Conservation (phyloP, 2,888 invertebrate species). For the Boloria euphrosyne region DNA sequence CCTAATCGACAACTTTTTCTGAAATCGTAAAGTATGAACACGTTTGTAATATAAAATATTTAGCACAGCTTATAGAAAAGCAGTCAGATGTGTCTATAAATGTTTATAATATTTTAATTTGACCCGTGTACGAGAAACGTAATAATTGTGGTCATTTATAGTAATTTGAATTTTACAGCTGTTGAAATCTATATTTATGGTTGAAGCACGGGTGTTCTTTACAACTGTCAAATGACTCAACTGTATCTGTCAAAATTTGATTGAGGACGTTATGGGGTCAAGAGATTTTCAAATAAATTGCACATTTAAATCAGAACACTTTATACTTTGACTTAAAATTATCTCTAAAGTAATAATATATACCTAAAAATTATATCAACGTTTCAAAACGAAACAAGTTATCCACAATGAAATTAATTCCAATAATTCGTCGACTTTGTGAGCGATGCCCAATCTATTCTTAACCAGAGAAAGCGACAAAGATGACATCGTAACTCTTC, state of each 20-base stretch:
- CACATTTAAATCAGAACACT: not conserved
- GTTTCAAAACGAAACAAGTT: slow-evolving; percentile 41
- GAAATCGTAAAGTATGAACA: slow-evolving; percentile 46
- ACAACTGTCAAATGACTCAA: slow-evolving; percentile 23
- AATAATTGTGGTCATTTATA: slow-evolving; percentile 62
- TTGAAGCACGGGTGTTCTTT: slow-evolving; percentile 49
- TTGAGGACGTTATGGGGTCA: slow-evolving; percentile 17
- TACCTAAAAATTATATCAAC: not conserved
- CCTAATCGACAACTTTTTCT: slow-evolving; percentile 73
- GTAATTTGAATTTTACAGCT: slow-evolving; percentile 72
- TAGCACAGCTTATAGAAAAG: slow-evolving; percentile 16
- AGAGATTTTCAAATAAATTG: not conserved
- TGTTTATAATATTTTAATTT: slow-evolving; percentile 33
- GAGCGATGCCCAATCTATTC: slow-evolving; percentile 57
- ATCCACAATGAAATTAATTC: slow-evolving; percentile 44
- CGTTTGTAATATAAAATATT: slow-evolving; percentile 28
- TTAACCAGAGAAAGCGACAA: slow-evolving; percentile 61
- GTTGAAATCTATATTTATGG: slow-evolving; percentile 72
- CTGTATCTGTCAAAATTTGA: slow-evolving; percentile 49
- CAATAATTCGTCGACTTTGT: slow-evolving; percentile 36
- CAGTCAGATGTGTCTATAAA: slow-evolving; percentile 19
- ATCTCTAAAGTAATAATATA: not conserved
- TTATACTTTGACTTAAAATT: not conserved
- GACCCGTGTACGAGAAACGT: slow-evolving; percentile 45
- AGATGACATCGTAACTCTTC: slow-evolving; percentile 74